phyloP scores from a whole-genome alignment of 2,113 vertebrate species.

The Neopipo cinnamomea region DNA sequence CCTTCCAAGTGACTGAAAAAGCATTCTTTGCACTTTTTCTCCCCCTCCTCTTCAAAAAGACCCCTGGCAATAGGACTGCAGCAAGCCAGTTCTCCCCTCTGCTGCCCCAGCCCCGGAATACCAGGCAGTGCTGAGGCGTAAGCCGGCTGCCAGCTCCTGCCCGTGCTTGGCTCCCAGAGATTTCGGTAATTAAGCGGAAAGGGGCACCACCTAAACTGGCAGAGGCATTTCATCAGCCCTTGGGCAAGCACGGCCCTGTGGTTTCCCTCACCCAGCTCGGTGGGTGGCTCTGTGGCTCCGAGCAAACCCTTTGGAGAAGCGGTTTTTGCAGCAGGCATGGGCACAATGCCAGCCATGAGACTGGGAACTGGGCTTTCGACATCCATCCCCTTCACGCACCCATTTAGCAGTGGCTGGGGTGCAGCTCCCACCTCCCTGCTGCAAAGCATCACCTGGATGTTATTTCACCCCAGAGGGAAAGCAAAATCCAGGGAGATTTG shows the following conservation, averaged over 20 bases:
- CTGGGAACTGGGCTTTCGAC: neutral
- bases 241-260: neutral
- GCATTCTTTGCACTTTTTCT: neutral
- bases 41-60: neutral
- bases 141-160: neutral
- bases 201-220: neutral
- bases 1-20: neutral
- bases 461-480: neutral
- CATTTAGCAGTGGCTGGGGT: neutral
- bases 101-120: neutral
- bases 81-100: neutral
- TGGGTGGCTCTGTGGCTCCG: fast-evolving
- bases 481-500: neutral
- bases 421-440: neutral
- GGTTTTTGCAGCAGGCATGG: neutral
- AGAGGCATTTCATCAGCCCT: constrained; percentile 1
- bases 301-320: constrained; percentile 23
- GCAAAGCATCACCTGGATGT: neutral
- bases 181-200: neutral
- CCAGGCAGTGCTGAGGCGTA: neutral
- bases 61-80: neutral
- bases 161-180: neutral
- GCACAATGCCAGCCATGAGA: neutral
- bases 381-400: neutral
- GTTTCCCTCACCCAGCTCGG: neutral